Percentiles rank a stretch among this genome's conserved stretches.
Evolutionary conservation across 1,140 invertebrate species (phyloP).

Genomic region (Diabrotica virgifera): DNA sequence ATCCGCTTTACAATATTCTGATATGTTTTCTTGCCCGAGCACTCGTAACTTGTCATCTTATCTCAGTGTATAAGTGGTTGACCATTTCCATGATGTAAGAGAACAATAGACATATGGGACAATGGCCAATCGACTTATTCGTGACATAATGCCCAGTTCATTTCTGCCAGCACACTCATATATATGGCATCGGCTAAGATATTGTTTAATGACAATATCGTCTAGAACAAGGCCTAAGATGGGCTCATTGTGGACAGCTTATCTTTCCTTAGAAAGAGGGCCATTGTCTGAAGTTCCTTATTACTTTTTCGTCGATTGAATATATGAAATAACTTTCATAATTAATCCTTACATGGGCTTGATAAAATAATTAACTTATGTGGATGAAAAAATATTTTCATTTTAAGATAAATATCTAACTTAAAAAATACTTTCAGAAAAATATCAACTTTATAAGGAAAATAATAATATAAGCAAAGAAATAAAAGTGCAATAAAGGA

Average conservation of each 20-base stretch:
- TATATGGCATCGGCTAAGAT: constrained; percentile 42
- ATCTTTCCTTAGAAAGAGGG: constrained; percentile 34
- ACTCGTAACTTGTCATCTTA: constrained; percentile 15
- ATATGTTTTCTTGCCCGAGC: constrained; percentile 8
- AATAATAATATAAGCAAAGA: too few relatives aligned
- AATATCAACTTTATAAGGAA: too few relatives aligned
- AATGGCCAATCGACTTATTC: constrained; percentile 39
- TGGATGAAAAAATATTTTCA: too few relatives aligned
- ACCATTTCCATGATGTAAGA: constrained; percentile 35
- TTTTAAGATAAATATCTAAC: too few relatives aligned
- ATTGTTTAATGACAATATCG: constrained; percentile 44
- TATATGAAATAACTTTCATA: constrained; percentile 32
- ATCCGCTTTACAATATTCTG: too few relatives aligned
- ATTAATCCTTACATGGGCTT: constrained; percentile 27
- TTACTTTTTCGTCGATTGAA: constrained; percentile 29
- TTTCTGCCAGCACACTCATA: constrained; percentile 19
- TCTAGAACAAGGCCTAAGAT: constrained; percentile 38
- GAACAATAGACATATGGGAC: constrained; percentile 31
- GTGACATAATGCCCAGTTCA: constrained; percentile 41
- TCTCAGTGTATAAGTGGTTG: constrained; percentile 10
- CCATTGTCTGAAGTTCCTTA: constrained; percentile 34
- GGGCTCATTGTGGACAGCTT: constrained; percentile 17
- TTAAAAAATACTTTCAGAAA: too few relatives aligned
- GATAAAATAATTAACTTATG: too few relatives aligned
- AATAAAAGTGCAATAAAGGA: too few relatives aligned